These are phyloP conservation scores for Sitodiplosis mosellana DNA, from an alignment of 1,140 invertebrate species.

Conservation along the genomic window DNA sequence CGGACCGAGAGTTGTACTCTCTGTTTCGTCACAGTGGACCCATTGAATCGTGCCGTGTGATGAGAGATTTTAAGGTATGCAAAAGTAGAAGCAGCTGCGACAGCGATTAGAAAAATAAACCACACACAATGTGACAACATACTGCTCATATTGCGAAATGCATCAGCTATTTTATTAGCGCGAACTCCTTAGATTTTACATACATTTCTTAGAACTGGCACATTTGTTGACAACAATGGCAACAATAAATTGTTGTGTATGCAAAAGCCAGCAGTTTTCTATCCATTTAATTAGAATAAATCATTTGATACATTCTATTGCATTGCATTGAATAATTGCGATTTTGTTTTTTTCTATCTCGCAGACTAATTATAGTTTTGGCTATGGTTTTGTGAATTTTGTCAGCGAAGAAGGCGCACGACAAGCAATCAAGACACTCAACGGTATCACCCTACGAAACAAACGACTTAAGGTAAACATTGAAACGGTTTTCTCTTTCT, in stretches of 20 bases:
- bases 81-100: no score
- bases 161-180: background rate
- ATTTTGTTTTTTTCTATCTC: constrained; percentile 13
- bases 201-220: no score
- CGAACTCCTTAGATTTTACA: no score
- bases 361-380: constrained; percentile 85
- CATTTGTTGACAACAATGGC: background rate
- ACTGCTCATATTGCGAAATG: background rate
- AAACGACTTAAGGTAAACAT: constrained; percentile 54
- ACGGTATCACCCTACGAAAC: constrained; percentile 74
- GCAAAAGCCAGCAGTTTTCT: no score
- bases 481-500: no score
- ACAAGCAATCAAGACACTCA: constrained; percentile 68
- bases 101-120: no score
- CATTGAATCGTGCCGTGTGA: constrained; percentile 76
- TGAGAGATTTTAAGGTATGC: constrained; percentile 70
- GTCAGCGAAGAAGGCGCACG: constrained; percentile 64
- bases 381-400: constrained; percentile 93
- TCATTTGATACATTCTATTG: background rate
- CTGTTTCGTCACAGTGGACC: constrained; percentile 76
- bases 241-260: background rate
- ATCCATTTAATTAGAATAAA: no score
- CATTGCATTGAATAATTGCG: background rate
- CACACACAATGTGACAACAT: background rate
- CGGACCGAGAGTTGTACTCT: constrained; percentile 73